Evolutionary conservation across 2,888 invertebrate genomes (phyloP), one percentile per base, ranked within the genome.

Genomic region (Microplitis deprimator): DNA sequence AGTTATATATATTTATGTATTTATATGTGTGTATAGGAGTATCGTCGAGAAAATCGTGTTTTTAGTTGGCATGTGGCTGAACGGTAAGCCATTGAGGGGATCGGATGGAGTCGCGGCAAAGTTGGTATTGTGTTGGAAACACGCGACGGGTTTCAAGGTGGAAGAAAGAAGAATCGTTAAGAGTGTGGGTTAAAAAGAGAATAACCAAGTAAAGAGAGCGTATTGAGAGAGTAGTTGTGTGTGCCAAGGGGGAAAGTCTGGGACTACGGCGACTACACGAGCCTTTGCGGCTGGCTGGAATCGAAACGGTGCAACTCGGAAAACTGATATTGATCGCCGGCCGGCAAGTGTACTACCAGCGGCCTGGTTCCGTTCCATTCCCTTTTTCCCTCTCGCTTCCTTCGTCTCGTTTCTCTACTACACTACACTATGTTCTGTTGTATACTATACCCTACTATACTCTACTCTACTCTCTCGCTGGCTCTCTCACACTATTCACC

Each of bases 291-390:
- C 80, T 80, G 82, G 83, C 81, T 80, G 84, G 84, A 84, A 84
- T 86, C 85, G 85, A 84, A 85, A 85, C 83, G 83, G 81, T 81
- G 80, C 82, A 85, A 86, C 83, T 84, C 84, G 86, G 86, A 85
- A 86, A 86, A 86, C 83, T 83, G 86, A 86, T 86, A 86, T 86
- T 86, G 85, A 86, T 86, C 85, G 85, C 77, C 68, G 73, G 78
- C 71, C 68, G 72, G 73, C 65, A 69, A 79, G 39, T 72, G 61
- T 40, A 60, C 59, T 41, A 77, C 74, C 62, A 74, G 77, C 79
- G 80, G 79, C 79, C 80, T 81, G 79, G 80, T 81, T 81, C 79
- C 80, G 62, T 79, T 79, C 78, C 64, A 39, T 62, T 68, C 69
- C 72, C n/a, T 41, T 75, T 76, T 39, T 64, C 65, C 59, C 50